Evolutionary conservation across 2,113 vertebrate genomes (phyloP).

Genomic region (Malurus melanocephalus): DNA sequence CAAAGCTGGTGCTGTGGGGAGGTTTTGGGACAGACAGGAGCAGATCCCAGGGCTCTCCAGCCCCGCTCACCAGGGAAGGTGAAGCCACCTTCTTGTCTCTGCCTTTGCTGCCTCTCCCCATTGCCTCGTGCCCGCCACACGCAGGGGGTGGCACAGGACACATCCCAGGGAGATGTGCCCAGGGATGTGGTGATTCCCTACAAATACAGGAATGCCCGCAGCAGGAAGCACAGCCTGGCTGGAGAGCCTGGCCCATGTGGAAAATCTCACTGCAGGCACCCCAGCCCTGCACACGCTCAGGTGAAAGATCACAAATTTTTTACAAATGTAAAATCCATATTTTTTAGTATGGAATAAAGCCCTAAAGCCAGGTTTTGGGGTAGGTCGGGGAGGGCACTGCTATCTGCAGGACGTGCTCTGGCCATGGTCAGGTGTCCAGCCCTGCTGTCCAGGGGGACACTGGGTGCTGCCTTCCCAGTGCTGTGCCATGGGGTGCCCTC

Average conservation of each 20-base stretch:
- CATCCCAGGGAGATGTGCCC: neutral
- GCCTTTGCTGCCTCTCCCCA: neutral
- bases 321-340: neutral
- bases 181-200: accelerated
- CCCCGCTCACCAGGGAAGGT: neutral
- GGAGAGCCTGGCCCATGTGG: accelerated
- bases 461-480: neutral
- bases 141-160: accelerated
- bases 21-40: accelerated
- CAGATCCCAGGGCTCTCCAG: neutral
- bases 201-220: neutral
- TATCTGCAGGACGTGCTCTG: neutral
- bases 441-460: neutral
- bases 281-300: accelerated
- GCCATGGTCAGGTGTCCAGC: neutral
- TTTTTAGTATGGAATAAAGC: neutral
- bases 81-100: neutral
- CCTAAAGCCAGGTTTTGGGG: neutral
- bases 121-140: accelerated
- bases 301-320: neutral
- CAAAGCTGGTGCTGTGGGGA: neutral
- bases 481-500: neutral
- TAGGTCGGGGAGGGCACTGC: neutral
- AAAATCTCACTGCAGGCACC: neutral
- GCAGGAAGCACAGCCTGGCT: neutral